A percentile compares a stretch with the other conserved stretches of the same genome.
Conservation (phyloP, 2,113 vertebrate species). For the Bucco capensis region DNA sequence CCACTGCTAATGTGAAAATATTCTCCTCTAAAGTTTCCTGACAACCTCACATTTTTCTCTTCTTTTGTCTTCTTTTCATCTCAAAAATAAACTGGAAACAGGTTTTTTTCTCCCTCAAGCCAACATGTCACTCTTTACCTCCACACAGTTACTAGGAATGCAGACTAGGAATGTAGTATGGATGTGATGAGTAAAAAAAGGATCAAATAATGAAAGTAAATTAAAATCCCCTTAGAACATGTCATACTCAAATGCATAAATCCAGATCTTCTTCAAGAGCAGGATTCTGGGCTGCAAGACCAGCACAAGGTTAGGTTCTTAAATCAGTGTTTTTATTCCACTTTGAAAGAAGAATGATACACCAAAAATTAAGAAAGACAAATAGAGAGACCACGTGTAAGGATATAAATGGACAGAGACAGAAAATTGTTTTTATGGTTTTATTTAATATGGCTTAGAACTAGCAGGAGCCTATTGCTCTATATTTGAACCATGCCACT, state of each 20-base stretch:
- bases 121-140: neutral
- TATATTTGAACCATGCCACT: neutral
- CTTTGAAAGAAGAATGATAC: neutral
- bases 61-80: neutral
- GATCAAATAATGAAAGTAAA: neutral
- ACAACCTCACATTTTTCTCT: neutral
- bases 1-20: neutral
- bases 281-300: neutral
- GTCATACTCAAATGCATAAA: neutral
- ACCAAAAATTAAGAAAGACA: neutral
- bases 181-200: neutral
- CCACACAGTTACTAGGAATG: neutral
- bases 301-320: neutral
- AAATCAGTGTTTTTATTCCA: neutral
- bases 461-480: neutral
- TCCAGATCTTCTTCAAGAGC: neutral
- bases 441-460: neutral
- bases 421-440: neutral
- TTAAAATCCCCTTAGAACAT: neutral
- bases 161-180: neutral
- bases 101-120: neutral
- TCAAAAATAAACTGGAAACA: neutral
- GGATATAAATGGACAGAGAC: neutral
- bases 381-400: neutral
- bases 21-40: neutral